A percentile compares a stretch with the other conserved stretches of the same genome.
Conservation (phyloP, 2,113 vertebrate species). For the Pituophis catenifer region DNA sequence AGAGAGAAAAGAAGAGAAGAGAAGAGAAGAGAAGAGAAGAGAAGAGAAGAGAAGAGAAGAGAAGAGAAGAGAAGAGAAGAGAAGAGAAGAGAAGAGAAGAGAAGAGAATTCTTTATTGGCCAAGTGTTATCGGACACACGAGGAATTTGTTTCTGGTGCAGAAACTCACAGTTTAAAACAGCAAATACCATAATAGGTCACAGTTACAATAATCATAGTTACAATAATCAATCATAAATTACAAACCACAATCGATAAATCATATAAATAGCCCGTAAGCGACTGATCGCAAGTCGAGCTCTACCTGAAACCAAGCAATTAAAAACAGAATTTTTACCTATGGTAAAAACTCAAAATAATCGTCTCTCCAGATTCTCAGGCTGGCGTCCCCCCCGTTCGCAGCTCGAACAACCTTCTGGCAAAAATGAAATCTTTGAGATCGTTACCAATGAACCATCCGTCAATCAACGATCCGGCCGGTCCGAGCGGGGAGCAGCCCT, state of each 20-base stretch:
- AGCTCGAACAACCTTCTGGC: background rate
- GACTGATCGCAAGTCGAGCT: background rate
- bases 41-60: too few species aligned
- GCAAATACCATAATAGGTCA: background rate
- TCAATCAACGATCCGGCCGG: background rate
- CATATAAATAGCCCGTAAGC: background rate
- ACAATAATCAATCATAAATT: background rate
- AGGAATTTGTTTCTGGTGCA: background rate
- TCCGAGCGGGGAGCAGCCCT: fast-evolving
- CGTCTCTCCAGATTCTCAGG: background rate
- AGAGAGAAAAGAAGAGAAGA: too few species aligned
- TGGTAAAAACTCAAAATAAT: too few species aligned
- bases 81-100: background rate
- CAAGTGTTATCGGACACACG: background rate
- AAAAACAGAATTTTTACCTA: background rate
- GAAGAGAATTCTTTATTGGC: too few species aligned
- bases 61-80: background rate
- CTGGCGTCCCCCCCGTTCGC: fast-evolving
- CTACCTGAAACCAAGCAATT: background rate
- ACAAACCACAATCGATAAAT: background rate
- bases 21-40: too few species aligned
- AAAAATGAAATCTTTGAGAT: background rate
- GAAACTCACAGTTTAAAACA: background rate
- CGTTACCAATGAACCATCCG: too few species aligned
- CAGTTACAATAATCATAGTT: background rate